Evolutionary conservation across 2,113 vertebrate genomes (phyloP).

Genomic region (Cynocephalus volans): DNA sequence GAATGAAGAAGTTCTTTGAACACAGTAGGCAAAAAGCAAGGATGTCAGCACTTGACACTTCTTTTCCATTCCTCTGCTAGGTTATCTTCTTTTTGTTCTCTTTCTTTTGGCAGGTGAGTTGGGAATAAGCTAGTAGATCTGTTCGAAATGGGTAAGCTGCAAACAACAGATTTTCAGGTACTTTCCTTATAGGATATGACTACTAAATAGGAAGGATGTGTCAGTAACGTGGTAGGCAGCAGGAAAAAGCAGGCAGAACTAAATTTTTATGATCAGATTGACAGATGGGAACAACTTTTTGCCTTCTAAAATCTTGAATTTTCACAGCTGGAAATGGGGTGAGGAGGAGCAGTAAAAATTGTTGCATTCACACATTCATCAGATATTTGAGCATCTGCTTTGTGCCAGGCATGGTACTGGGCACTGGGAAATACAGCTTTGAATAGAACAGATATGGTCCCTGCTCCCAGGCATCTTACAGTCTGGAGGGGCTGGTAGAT

Average conservation of each 20-base stretch:
- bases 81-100: neutral
- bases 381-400: neutral
- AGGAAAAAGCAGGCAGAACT: too few relatives aligned
- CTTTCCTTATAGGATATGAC: constrained; percentile 22
- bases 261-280: neutral
- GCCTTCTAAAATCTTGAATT: neutral
- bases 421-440: neutral
- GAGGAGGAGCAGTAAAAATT: neutral
- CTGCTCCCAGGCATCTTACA: neutral
- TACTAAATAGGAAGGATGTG: neutral
- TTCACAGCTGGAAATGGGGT: neutral
- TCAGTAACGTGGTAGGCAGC: neutral
- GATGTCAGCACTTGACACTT: neutral
- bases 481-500: neutral
- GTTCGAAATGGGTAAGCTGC: neutral
- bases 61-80: neutral
- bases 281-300: neutral
- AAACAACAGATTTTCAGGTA: neutral
- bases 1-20: neutral
- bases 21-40: neutral
- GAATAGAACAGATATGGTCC: neutral
- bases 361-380: neutral
- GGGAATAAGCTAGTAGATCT: neutral
- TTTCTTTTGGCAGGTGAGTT: neutral
- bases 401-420: neutral